Base-by-base conservation (phyloP, 2,797 vertebrate genomes). In the Lophura swinhoii region DNA sequence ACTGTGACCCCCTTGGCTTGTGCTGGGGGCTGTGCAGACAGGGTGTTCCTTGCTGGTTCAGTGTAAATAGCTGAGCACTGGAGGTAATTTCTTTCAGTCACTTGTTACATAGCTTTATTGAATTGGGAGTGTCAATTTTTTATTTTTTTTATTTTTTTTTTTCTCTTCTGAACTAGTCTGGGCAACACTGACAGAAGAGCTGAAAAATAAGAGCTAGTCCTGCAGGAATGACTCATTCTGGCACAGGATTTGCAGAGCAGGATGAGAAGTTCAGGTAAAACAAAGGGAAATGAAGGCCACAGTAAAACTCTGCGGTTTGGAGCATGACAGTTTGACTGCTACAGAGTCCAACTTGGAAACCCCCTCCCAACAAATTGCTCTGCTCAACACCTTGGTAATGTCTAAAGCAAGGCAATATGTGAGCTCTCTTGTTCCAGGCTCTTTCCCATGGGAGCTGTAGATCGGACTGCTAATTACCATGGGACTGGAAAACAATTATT, bases 161-260 rank as follows among this genome's bases (percentile, higher is more conserved):
- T 44, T 20, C 94, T 64, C 72, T 53, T 94, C 90, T 93, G 91
- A 96, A 97, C 97, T 96, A 97, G 97, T 97, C 95, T 43, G 93
- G 97, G 96, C 96, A 97, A 86, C 89, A 49, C 94, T 80, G 82
- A 73, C 74, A 94, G 75, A 85, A 39, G 60, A 92, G 91, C 62
- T 96, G 95, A 96, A 95, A 97, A 94, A 91, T 94, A 87, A 90
- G 90, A 95, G 68, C 84, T 97, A 96, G 96, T 97, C 95, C 93
- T 93, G 83, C 84, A 90, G 91, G 82, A 85, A 84, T 97, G 96
- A 97, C 85, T 98, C 97, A 98, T 90, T 84, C 35, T 96, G 95
- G 75, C 92, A 91, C 67, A 80, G 93, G 64, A 94, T 95, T 96
- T 91, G 92, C 92, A 94, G 95, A 93, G 84, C 44, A 7, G 85